Percentiles rank a stretch among this genome's conserved stretches.
These are phyloP conservation scores for Oryzias javanicus DNA, from an alignment of 2,113 vertebrate genomes.

Conservation along the genomic window DNA sequence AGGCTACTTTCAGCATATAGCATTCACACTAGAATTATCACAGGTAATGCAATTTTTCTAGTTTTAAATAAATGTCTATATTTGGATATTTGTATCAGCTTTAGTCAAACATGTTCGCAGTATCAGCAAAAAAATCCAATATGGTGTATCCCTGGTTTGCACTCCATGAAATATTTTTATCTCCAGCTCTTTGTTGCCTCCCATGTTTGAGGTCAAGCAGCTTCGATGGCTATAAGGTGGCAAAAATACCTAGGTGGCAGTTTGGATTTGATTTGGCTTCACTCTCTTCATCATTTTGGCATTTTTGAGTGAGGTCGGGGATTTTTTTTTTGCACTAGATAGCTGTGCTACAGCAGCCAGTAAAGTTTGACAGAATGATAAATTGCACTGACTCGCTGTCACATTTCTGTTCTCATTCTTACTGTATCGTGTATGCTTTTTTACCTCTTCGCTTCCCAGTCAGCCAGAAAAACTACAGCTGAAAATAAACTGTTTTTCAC, in stretches of 20 bases:
- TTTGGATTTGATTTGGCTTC: constrained; percentile 44
- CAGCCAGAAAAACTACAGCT: constrained; percentile 57
- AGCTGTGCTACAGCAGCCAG: constrained; percentile 65
- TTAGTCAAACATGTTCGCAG: no score
- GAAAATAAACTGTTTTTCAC: constrained; percentile 58
- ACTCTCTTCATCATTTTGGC: constrained; percentile 42
- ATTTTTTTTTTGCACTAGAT: constrained; percentile 44
- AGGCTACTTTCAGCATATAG: no score
- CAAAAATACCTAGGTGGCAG: constrained; percentile 45
- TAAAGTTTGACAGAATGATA: constrained; percentile 76
- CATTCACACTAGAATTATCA: no score
- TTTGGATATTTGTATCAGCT: no score
- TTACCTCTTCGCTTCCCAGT: constrained; percentile 22
- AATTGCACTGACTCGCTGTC: constrained; percentile 73
- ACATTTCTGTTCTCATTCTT: constrained; percentile 57
- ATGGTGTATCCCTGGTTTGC: no score
- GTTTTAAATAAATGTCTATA: no score
- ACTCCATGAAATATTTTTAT: no score
- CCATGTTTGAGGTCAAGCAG: constrained; percentile 31
- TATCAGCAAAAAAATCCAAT: no score
- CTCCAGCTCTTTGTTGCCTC: background rate
- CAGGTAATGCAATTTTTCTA: no score
- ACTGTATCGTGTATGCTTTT: constrained; percentile 65
- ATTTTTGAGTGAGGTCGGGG: constrained; percentile 14
- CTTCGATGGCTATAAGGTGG: constrained; percentile 42